These are phyloP conservation scores for Dasysyrphus tricinctus DNA, from an alignment of 2,888 invertebrate genomes.

Conservation along the genomic window DNA sequence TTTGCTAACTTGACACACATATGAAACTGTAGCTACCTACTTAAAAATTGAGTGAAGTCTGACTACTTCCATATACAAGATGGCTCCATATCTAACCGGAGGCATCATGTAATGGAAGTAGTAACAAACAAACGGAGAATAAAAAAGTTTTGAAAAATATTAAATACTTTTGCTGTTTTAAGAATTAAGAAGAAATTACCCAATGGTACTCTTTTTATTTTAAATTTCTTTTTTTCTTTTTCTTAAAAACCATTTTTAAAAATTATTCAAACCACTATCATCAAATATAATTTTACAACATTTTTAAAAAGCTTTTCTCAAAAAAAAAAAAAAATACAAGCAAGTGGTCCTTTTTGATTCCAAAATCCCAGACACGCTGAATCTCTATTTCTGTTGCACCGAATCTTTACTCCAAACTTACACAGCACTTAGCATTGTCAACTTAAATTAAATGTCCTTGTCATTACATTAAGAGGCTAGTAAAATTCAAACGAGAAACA, in stretches of 20 bases:
- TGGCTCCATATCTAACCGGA: too few species aligned
- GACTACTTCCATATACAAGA: too few species aligned
- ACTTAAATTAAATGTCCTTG: constrained; percentile 71
- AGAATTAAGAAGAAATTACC: too few species aligned
- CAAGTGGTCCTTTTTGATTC: not conserved
- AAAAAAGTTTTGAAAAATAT: too few species aligned
- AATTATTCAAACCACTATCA: not conserved
- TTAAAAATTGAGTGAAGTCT: too few species aligned
- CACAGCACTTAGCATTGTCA: constrained; percentile 67
- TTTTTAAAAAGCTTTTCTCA: not conserved
- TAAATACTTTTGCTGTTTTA: too few species aligned
- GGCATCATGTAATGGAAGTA: too few species aligned
- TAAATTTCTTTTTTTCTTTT: too few species aligned
- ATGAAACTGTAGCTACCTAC: too few species aligned
- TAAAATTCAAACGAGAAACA: constrained; percentile 33
- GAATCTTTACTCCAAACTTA: not conserved
- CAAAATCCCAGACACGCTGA: not conserved
- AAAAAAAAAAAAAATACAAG: not conserved
- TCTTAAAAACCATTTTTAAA: not conserved
- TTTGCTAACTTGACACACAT: too few species aligned
- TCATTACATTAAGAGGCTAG: constrained; percentile 66
- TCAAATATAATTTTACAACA: not conserved
- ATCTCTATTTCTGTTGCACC: constrained; percentile 13
- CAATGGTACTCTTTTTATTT: too few species aligned
- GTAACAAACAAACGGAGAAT: too few species aligned